Percentiles rank a stretch among this genome's conserved stretches.
phyloP scores from a whole-genome alignment of 2,113 vertebrate genomes.

The Nothobranchius kuhntae region DNA sequence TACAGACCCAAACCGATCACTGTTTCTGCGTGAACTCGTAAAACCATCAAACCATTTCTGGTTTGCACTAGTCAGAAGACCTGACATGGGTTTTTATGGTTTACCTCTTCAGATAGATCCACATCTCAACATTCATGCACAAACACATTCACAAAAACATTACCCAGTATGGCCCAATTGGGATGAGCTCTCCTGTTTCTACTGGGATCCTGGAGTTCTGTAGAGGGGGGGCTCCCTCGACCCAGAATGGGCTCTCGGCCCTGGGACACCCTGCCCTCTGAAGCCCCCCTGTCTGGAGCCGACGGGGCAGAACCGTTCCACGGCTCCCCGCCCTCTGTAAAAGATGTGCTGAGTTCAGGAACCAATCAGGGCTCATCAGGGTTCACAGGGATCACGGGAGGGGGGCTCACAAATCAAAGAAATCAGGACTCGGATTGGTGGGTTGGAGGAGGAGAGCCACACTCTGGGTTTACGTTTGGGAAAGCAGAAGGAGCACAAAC shows the following conservation, averaged over 20 bases:
- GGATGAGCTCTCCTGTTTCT: slow-evolving; percentile 82
- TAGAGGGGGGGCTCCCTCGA: slow-evolving; percentile 56
- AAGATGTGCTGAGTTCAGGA: slow-evolving; percentile 74
- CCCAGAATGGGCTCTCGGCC: slow-evolving; percentile 49
- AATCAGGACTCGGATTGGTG: slow-evolving; percentile 45
- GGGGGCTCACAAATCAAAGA: slow-evolving; percentile 41
- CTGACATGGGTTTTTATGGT: too few species aligned
- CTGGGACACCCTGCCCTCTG: slow-evolving; percentile 43
- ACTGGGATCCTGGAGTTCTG: slow-evolving; percentile 72
- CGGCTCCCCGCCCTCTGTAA: slow-evolving; percentile 77
- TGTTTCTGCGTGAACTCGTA: too few species aligned
- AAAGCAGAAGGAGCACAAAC: slow-evolving; percentile 11
- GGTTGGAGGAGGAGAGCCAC: slow-evolving; percentile 9
- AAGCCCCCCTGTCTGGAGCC: slow-evolving; percentile 55
- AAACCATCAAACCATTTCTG: too few species aligned
- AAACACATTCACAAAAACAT: slow-evolving; percentile 34
- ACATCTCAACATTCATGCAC: slow-evolving; percentile 16
- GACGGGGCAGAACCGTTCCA: slow-evolving; percentile 62
- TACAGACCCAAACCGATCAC: too few species aligned
- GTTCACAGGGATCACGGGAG: slow-evolving; percentile 46
- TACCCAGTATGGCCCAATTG: slow-evolving; percentile 80
- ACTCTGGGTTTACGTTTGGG: slow-evolving; percentile 33
- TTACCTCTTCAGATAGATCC: too few species aligned
- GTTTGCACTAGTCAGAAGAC: too few species aligned
- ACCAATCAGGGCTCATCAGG: slow-evolving; percentile 31